A percentile compares a stretch with the other conserved stretches of the same genome.
Conservation (phyloP, 2,113 vertebrate genomes). For the Ibidorhyncha struthersii region DNA sequence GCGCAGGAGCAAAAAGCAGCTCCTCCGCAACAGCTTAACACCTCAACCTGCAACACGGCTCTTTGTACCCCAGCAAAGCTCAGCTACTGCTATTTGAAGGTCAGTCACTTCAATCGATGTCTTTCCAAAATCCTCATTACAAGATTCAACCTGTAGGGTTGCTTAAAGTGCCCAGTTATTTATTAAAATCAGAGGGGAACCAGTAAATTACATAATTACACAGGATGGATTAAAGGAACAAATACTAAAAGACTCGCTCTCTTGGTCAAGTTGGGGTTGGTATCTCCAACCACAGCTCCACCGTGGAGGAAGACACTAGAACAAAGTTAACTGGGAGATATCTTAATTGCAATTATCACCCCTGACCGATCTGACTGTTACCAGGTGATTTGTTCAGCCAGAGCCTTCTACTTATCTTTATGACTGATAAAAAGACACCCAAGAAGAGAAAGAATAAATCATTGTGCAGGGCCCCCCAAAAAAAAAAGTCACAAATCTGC, state of each 20-base stretch:
- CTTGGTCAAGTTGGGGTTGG: neutral
- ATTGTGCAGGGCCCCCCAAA: neutral
- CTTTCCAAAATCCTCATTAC: neutral
- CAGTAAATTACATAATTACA: neutral
- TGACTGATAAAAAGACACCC: neutral
- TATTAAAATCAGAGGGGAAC: neutral
- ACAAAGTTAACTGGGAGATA: neutral
- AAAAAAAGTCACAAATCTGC: neutral
- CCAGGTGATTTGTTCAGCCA: neutral
- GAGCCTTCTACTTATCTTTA: neutral
- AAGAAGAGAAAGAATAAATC: neutral
- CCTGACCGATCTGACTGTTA: neutral
- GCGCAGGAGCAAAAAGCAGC: neutral
- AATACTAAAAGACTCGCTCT: neutral
- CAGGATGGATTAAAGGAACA: neutral
- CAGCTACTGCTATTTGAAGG: neutral
- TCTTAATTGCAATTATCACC: neutral
- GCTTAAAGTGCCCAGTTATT: neutral
- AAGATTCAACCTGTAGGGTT: neutral
- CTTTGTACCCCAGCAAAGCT: neutral
- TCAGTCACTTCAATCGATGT: accelerated
- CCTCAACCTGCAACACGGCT: neutral
- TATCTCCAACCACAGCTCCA: neutral
- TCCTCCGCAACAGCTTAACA: neutral
- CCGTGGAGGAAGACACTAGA: neutral